phyloP scores from a whole-genome alignment of 2,113 vertebrate species.

The Pyrgilauda ruficollis region DNA sequence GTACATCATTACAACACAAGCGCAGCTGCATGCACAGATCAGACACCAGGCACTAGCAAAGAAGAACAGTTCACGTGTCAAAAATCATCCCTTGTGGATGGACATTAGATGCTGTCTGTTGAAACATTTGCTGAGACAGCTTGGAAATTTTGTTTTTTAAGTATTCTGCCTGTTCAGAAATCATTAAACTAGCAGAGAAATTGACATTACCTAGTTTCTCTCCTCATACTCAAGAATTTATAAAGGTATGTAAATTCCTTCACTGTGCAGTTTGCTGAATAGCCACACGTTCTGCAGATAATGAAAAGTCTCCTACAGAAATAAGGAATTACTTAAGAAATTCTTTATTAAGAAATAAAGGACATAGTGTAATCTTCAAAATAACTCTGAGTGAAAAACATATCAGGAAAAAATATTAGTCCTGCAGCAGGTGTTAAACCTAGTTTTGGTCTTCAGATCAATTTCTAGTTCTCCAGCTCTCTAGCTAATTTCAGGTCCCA shows the following conservation, averaged over 20 bases:
- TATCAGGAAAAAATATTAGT: not conserved
- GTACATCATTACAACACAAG: not conserved
- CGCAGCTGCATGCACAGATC: not conserved
- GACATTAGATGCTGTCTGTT: not conserved
- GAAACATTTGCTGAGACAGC: not conserved
- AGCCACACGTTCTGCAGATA: not conserved
- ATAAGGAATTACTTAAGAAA: no score
- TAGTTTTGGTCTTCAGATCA: not conserved
- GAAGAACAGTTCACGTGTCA: not conserved
- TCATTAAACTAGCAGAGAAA: not conserved
- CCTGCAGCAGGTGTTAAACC: not conserved
- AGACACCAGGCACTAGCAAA: not conserved
- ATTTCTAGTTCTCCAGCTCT: not conserved
- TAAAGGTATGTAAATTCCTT: not conserved
- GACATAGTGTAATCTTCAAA: not conserved
- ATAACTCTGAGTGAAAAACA: not conserved
- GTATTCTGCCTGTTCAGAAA: not conserved
- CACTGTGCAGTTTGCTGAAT: not conserved
- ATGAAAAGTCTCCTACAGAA: not conserved
- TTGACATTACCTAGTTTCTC: not conserved
- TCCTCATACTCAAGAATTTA: not conserved
- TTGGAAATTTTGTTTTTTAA: not conserved
- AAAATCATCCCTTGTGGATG: not conserved
- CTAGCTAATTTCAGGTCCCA: not conserved
- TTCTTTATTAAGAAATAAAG: no score